Evolutionary conservation across 2,888 invertebrate species (phyloP), one percentile per base, ranked within the genome.

Genomic region (Noctua janthina): DNA sequence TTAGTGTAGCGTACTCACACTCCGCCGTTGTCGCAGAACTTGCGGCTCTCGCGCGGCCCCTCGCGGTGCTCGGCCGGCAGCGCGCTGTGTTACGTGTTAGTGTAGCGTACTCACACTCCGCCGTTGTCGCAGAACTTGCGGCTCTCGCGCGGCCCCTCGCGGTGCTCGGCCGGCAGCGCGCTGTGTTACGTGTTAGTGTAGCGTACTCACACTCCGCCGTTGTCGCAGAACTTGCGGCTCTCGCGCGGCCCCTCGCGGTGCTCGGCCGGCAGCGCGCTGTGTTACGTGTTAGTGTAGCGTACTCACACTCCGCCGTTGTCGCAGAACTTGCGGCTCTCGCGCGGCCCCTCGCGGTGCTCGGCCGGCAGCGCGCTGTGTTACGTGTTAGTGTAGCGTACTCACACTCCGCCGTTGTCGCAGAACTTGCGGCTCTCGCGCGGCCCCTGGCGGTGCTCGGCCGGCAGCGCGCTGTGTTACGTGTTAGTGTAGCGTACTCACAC

Each of bases 21-120:
- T 90, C 99, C 99, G 83, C 98, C 98, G 85, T 98, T 98, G 91
- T 99, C 98, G 92, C 99, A 99, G 95, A 99, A 99, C 95, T 98
- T 98, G 79, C 91, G 95, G 93, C 92, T 96, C 95, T 93, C 35
- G 35, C 35, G 35, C 35, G 35, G 35, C 35, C 35, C 35, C 35
- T 35, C 35, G 35, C 35, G 35, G 35, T 35, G 35, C 35, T 35
- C 35, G 35, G 35, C 35, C 35, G 35, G 35, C 35, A 35, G 35
- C 97, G 85, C 93, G 77, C 20, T 35, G 90, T 35, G 83, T 35
- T 35, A 35, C 35, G 35, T 35, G 35, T 1, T 35, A 39, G 39
- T 39, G 39, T 39, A 39, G 39, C 39, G 11, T 78, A 98, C 98
- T 98, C 96, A 98, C 98, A 99, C 98, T 90, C 99, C 99, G 83